Conservation (phyloP, 2,113 vertebrate species). For the Laterallus jamaicensis region DNA sequence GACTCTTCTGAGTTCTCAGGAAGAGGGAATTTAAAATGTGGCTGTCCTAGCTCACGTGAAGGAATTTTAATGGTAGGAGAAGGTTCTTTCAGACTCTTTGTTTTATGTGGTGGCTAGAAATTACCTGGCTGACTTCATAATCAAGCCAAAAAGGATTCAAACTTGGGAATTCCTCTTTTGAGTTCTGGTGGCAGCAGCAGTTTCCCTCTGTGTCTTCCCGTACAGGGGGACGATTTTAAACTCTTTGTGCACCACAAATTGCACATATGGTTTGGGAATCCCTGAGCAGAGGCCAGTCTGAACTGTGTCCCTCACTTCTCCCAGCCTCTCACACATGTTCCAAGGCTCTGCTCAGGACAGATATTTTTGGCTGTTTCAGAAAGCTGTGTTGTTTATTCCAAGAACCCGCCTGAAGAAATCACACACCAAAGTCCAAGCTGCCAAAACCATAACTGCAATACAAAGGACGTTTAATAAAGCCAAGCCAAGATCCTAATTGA, state of each 20-base stretch:
- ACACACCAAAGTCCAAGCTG: background rate
- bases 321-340: background rate
- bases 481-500: background rate
- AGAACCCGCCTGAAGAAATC: background rate
- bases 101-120: background rate
- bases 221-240: background rate
- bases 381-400: constrained; percentile 7
- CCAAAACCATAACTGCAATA: background rate
- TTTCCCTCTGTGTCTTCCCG: background rate
- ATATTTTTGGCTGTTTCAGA: background rate
- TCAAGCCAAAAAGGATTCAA: background rate
- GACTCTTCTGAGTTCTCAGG: background rate
- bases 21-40: background rate
- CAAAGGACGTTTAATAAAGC: background rate
- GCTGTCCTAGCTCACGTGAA: background rate
- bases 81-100: background rate
- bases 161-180: background rate
- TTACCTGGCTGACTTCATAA: background rate
- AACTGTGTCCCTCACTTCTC: background rate
- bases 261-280: background rate
- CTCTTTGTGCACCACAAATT: background rate
- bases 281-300: background rate
- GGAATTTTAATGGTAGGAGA: background rate
- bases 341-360: background rate
- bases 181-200: background rate